Evolutionary conservation across 2,888 invertebrate species (phyloP).

Genomic region (Sinelater perroti): DNA sequence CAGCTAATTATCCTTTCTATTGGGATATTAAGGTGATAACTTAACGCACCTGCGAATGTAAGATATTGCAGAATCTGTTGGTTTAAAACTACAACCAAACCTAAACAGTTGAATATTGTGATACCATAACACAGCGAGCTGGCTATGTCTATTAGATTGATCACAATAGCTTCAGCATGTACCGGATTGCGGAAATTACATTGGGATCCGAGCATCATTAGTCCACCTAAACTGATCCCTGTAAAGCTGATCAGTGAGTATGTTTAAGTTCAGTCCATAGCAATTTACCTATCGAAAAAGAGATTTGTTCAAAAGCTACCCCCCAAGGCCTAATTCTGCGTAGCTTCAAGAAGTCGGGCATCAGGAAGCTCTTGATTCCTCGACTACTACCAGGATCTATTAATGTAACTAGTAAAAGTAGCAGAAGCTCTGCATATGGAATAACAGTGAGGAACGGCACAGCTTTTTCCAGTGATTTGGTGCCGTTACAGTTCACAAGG

Average conservation of each 20-base stretch:
- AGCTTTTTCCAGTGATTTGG: constrained; percentile 14
- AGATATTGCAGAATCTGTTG: neutral
- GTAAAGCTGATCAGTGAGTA: neutral
- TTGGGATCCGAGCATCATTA: constrained; percentile 14
- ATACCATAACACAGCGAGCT: constrained; percentile 15
- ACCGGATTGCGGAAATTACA: constrained; percentile 11
- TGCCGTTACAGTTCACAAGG: constrained; percentile 25
- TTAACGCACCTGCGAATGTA: constrained; percentile 10
- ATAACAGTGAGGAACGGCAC: constrained; percentile 8
- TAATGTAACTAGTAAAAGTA: constrained; percentile 16
- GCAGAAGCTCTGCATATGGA: constrained; percentile 10
- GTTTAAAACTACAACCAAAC: neutral
- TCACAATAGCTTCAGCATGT: constrained; percentile 12
- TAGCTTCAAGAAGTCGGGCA: constrained; percentile 6
- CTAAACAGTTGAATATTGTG: constrained; percentile 12
- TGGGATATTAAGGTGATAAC: constrained; percentile 15
- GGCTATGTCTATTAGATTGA: constrained; percentile 4
- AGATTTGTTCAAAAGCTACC: constrained; percentile 17
- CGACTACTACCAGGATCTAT: constrained; percentile 11
- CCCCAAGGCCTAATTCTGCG: neutral
- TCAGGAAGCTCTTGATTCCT: constrained; percentile 10
- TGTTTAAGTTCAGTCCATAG: neutral
- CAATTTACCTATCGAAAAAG: constrained; percentile 25
- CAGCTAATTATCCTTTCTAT: constrained; percentile 4
- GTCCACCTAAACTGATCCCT: constrained; percentile 21